phyloP scores from a whole-genome alignment of 2,888 invertebrate species.

The Geophilus truncorum region DNA sequence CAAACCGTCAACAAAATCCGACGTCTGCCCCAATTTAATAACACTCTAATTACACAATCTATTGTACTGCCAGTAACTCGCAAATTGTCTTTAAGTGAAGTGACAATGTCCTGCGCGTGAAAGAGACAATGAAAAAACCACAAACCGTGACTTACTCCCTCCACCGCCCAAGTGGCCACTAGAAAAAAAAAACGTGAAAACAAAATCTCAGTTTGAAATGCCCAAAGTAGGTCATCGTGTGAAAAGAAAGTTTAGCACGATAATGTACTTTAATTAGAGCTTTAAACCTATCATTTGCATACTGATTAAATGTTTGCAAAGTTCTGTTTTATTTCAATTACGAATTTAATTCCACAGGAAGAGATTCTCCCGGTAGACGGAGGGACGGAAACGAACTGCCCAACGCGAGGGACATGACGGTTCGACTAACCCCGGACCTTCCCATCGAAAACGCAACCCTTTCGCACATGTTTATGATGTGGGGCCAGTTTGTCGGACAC shows the following conservation, averaged over 20 bases:
- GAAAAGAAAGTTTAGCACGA: background rate
- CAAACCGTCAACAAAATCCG: background rate
- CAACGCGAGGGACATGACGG: slow-evolving; percentile 36
- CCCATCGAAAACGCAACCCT: slow-evolving; percentile 36
- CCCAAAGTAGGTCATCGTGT: background rate
- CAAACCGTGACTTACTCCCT: background rate
- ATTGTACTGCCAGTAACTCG: background rate
- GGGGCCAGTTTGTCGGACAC: slow-evolving; percentile 38
- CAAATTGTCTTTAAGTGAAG: background rate
- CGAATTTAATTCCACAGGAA: slow-evolving; percentile 32
- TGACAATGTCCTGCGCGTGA: background rate
- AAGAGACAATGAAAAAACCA: background rate
- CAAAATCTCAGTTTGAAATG: background rate
- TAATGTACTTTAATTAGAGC: slow-evolving; percentile 22
- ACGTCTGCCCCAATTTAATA: background rate
- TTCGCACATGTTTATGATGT: slow-evolving; percentile 38
- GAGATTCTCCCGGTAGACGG: slow-evolving; percentile 30
- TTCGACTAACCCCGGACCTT: slow-evolving; percentile 34
- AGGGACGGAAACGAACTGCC: slow-evolving; percentile 36
- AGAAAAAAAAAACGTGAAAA: background rate
- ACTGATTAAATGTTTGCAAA: background rate
- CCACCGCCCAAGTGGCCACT: background rate
- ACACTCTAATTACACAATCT: background rate
- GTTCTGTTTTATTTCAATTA: background rate
- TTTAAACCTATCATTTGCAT: background rate